Percentiles rank a stretch among this genome's conserved stretches.
phyloP scores from a whole-genome alignment of 2,888 invertebrate genomes.

The Nemotelus pantherinus region DNA sequence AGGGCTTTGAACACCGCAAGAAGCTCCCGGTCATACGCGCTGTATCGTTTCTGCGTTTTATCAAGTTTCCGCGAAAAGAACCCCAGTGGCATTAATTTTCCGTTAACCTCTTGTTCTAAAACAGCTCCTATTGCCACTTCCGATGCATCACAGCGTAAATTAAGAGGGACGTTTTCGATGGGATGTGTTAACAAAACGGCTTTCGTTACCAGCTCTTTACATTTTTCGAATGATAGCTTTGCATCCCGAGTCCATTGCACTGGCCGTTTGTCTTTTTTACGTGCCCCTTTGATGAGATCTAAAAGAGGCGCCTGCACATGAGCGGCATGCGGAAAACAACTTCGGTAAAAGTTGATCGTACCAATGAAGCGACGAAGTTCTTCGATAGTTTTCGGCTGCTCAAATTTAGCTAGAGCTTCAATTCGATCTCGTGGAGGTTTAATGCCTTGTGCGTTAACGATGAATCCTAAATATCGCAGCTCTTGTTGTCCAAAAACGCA shows the following conservation, averaged over 20 bases:
- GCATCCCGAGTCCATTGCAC: slow-evolving; percentile 50
- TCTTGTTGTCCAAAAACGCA: neutral
- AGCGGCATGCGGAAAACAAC: slow-evolving; percentile 49
- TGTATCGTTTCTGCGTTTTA: slow-evolving; percentile 17
- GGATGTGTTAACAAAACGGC: slow-evolving; percentile 44
- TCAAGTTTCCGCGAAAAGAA: slow-evolving; percentile 30
- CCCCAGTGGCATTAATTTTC: slow-evolving; percentile 15
- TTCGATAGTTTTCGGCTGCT: slow-evolving; percentile 30
- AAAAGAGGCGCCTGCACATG: slow-evolving; percentile 48
- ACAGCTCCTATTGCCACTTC: slow-evolving; percentile 39
- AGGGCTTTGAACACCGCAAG: slow-evolving; percentile 38
- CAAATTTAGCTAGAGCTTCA: slow-evolving; percentile 21
- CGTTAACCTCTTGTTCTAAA: slow-evolving; percentile 20
- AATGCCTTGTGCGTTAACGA: neutral
- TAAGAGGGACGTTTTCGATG: slow-evolving; percentile 21
- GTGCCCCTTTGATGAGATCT: slow-evolving; percentile 41
- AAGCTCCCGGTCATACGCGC: slow-evolving; percentile 25
- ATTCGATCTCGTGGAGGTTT: neutral
- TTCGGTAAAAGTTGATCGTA: slow-evolving; percentile 43
- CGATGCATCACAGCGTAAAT: slow-evolving; percentile 41
- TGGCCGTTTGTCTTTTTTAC: slow-evolving; percentile 50
- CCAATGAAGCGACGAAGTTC: slow-evolving; percentile 44
- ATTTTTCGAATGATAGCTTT: slow-evolving; percentile 49
- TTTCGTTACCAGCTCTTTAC: slow-evolving; percentile 31
- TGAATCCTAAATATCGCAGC: neutral